Conservation (phyloP, 2,888 invertebrate species). For the Aelia acuminata region DNA sequence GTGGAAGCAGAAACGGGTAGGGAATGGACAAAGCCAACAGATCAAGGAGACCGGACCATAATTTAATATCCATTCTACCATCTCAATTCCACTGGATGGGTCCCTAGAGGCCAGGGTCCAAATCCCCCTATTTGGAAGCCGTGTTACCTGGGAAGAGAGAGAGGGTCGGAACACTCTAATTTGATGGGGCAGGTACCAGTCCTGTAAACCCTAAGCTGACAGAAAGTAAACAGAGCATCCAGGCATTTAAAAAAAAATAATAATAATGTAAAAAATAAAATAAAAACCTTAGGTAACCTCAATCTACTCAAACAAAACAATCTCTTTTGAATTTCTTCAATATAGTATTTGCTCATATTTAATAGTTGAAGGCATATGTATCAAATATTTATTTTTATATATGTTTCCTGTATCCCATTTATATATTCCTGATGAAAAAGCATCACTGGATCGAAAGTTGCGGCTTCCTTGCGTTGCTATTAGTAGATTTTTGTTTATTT, state of each 20-base stretch:
- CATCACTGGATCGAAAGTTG: too few relatives aligned
- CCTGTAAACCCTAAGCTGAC: neutral
- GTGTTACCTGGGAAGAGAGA: neutral
- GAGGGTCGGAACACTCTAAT: neutral
- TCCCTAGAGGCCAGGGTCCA: neutral
- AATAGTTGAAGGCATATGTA: too few relatives aligned
- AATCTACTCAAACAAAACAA: too few relatives aligned
- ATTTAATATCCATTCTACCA: constrained; percentile 32
- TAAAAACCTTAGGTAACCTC: neutral
- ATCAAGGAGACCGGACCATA: neutral
- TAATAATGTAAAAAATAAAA: neutral
- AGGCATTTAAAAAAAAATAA: neutral
- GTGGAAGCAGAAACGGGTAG: neutral
- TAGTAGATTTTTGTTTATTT: too few relatives aligned
- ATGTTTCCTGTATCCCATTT: too few relatives aligned
- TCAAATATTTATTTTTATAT: too few relatives aligned
- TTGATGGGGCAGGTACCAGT: neutral
- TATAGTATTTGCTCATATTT: too few relatives aligned
- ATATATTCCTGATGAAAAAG: too few relatives aligned
- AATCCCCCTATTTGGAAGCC: neutral
- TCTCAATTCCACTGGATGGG: neutral
- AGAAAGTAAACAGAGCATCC: neutral
- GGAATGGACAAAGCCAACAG: neutral
- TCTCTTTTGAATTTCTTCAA: too few relatives aligned
- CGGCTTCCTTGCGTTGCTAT: too few relatives aligned